Evolutionary conservation across 2,797 vertebrate genomes (phyloP), one percentile per base, ranked within the genome.

Genomic region (Eurystomus glaucurus): DNA sequence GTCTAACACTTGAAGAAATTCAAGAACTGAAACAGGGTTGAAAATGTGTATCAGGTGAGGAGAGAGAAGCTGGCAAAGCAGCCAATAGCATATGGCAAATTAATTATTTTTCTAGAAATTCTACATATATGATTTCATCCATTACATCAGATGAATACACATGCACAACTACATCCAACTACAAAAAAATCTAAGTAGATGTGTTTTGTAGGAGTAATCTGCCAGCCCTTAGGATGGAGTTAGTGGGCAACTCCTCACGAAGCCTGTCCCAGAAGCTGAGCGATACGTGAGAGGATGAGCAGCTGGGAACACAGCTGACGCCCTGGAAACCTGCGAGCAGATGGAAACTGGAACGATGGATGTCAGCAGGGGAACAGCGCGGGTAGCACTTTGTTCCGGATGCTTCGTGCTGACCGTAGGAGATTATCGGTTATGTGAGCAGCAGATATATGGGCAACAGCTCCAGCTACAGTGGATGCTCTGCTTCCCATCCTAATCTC

Each of bases 341-440:
- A 84, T 66, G 77, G 85, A 50, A 87, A 7, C 37, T 11, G 52
- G 66, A 94, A 60, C 1, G 70, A 64, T 45, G 83, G 83, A 39
- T 96, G 86, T 79, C 92, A 85, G 90, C 92, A 82, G 83, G 90
- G 65, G 51, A 96, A 72, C 4, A 0, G 87, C 1, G 9, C 2
- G 64, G 89, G 79, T 9, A 86, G 93, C 93, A 77, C 94, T 93
- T 93, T 95, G 89, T 80, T 95, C 89, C 3, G 16, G 95, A 84
- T 72, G 82, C 82, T 88, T 80, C 45, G 3, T 16, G 81, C 87
- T 72, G 79, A 93, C 88, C 1, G 6, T 3, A 51, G 76, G 93
- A 77, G 87, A 96, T 96, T 84, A 96, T 54, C 37, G 13, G 76
- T 88, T 84, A 75, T 37, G 93, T 69, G 87, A 95, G 88, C 90